Evolutionary conservation across 2,113 vertebrate genomes (phyloP).

Genomic region (Morone saxatilis): DNA sequence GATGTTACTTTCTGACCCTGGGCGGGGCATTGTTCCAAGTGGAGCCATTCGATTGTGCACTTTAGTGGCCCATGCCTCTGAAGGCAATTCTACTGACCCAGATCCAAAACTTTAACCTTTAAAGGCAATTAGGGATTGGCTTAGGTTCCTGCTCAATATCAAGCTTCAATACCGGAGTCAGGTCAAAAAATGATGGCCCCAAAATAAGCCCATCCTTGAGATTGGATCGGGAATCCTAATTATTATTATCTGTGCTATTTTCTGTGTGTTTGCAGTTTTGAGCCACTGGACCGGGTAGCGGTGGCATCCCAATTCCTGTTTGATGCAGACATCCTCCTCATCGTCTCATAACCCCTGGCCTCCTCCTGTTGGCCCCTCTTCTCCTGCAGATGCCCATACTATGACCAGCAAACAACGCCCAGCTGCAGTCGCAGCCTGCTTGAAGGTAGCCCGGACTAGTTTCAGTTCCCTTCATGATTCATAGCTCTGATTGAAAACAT

Average conservation of each 20-base stretch:
- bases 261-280: conserved; percentile 85
- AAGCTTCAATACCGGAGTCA: no score
- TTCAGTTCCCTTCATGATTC: not conserved
- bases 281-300: conserved; percentile 91
- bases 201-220: no score
- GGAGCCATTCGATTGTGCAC: no score
- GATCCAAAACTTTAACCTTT: no score
- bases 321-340: conserved; percentile 93
- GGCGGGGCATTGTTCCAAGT: no score
- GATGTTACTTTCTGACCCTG: no score
- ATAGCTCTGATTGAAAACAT: not conserved
- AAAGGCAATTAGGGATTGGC: no score
- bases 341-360: conserved; percentile 96
- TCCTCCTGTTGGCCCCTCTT: conserved; percentile 88
- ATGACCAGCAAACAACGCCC: conserved; percentile 86
- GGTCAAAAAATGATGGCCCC: no score
- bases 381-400: conserved; percentile 89
- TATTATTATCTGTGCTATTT: not conserved
- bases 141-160: no score
- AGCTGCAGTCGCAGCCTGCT: conserved; percentile 90
- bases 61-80: no score
- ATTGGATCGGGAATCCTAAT: no score
- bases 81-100: no score
- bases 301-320: conserved; percentile 92
- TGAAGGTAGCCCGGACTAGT: conserved; percentile 82